Percentiles rank a stretch among this genome's conserved stretches.
Conservation (phyloP, 2,888 invertebrate genomes). For the Drosophila tanythrix region DNA sequence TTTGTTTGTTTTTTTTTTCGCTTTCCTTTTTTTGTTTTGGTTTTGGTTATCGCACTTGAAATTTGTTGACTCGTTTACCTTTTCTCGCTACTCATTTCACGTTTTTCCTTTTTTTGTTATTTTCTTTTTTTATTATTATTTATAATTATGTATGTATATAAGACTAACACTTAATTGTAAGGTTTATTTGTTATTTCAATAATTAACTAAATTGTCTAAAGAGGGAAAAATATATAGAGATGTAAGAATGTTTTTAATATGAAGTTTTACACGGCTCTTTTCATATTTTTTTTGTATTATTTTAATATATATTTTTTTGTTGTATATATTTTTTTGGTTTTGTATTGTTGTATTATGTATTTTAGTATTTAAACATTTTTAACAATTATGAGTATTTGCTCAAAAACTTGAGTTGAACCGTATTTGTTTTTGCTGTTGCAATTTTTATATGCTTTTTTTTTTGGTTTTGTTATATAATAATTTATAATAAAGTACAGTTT, state of each 20-base stretch:
- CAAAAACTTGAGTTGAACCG: conserved; percentile 74
- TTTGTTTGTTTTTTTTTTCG: conserved; percentile 10
- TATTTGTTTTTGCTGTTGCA: conserved; percentile 49
- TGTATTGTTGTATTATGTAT: conserved; percentile 52
- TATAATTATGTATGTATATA: conserved; percentile 71
- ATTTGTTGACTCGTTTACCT: conserved; percentile 48
- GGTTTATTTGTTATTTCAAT: conserved; percentile 65
- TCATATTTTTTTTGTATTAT: conserved; percentile 28
- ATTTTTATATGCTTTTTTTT: conserved; percentile 46
- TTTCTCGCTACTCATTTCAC: conserved; percentile 35
- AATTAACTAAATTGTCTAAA: conserved; percentile 82
- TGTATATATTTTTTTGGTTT: conserved; percentile 42
- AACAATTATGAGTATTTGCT: conserved; percentile 81
- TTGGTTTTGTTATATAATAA: conserved; percentile 53
- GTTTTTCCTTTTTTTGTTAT: conserved; percentile 50
- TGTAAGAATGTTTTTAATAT: conserved; percentile 62
- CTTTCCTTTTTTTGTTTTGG: conserved; percentile 32
- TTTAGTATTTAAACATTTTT: conserved; percentile 67
- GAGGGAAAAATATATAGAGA: conserved; percentile 75
- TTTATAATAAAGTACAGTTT: conserved; percentile 61
- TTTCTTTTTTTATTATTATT: conserved; percentile 29
- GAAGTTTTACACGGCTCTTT: conserved; percentile 64
- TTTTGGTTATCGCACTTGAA: conserved; percentile 58
- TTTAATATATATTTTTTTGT: conserved; percentile 44
- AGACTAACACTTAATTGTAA: conserved; percentile 83